Conservation (phyloP, 2,797 vertebrate species). For the Tadarida brasiliensis region DNA sequence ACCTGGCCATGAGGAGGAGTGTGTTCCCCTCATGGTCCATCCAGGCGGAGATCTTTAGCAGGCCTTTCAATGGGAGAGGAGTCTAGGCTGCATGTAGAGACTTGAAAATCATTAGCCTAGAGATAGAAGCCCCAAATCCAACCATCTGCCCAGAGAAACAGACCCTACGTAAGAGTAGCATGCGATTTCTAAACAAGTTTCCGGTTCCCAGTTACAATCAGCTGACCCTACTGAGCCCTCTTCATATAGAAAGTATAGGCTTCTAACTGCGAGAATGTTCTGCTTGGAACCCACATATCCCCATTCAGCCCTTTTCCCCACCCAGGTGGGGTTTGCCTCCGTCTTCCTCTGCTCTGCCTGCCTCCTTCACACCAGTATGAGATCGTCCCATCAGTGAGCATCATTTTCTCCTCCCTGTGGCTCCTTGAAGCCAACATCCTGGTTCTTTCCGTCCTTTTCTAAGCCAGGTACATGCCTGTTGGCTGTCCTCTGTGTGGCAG, state of each 20-base stretch:
- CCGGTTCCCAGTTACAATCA: neutral
- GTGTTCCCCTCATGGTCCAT: neutral
- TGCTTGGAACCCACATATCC: neutral
- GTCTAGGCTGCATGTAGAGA: neutral
- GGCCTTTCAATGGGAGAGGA: neutral
- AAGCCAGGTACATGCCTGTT: neutral
- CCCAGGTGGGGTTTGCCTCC: neutral
- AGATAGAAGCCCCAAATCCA: neutral
- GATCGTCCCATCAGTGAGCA: neutral
- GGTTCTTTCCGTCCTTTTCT: neutral
- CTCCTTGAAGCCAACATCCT: neutral
- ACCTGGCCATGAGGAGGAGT: neutral
- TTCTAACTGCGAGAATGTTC: neutral
- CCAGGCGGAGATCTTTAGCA: neutral
- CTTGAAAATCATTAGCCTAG: neutral
- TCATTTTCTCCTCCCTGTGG: neutral
- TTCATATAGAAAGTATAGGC: neutral
- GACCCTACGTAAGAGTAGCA: neutral
- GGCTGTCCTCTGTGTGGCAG: neutral
- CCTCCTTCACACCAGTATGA: neutral
- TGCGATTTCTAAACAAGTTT: neutral
- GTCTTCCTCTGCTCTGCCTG: neutral
- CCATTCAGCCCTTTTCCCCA: neutral
- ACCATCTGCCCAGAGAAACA: neutral
- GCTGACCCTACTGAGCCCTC: neutral